Percentiles rank a stretch among this genome's conserved stretches.
Conservation (phyloP, 2,113 vertebrate genomes). For the Tapirus terrestris region DNA sequence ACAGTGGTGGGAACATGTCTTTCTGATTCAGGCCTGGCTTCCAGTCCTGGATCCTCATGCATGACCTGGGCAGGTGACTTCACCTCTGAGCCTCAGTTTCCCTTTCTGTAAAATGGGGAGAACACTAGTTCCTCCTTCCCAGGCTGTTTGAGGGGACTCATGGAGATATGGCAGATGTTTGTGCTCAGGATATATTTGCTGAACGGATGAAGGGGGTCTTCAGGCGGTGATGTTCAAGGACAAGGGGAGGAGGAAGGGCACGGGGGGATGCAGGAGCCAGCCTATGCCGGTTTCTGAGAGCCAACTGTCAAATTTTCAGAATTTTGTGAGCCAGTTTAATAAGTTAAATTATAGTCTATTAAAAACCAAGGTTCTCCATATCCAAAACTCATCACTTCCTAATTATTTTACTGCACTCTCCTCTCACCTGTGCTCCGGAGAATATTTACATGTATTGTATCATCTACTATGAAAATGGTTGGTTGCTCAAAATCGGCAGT, state of each 20-base stretch:
- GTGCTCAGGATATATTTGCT: background rate
- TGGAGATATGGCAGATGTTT: accelerated
- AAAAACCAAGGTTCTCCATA: background rate
- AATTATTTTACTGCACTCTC: background rate
- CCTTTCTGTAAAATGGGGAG: background rate
- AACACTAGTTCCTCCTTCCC: background rate
- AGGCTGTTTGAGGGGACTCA: background rate
- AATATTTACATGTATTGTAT: background rate
- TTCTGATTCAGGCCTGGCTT: background rate
- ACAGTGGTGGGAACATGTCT: background rate
- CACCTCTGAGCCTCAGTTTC: background rate
- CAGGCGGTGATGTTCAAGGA: background rate
- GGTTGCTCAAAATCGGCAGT: background rate
- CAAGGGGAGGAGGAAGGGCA: background rate
- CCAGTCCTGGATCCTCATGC: background rate
- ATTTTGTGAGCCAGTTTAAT: background rate
- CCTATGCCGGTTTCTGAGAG: background rate
- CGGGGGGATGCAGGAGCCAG: background rate
- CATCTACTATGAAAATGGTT: accelerated
- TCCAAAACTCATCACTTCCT: background rate
- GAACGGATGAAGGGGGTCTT: accelerated
- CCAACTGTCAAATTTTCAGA: background rate
- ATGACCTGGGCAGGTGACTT: background rate
- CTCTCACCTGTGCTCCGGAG: background rate
- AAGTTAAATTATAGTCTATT: background rate